Evolutionary conservation across 2,888 invertebrate species (phyloP), one percentile per base, ranked within the genome.

Genomic region (Heliconius cydno): DNA sequence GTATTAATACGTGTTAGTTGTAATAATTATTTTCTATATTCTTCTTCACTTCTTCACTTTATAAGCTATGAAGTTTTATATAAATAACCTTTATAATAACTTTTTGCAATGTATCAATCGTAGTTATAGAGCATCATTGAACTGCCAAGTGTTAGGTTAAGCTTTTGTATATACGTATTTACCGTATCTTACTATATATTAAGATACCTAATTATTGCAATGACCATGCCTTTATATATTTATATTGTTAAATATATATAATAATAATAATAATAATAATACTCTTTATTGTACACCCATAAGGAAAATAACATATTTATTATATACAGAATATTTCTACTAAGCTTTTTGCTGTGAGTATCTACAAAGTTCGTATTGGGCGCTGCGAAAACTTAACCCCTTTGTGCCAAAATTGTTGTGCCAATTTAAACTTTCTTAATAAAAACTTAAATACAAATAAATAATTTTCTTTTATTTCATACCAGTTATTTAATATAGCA

Each of bases 351-450:
- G 70, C 41, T 41, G 15, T 70, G 6, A 41, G 13, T 68, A 9
- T 46, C 41, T 70, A 46, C 25, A 41, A 25, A 3, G 15, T 25
- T 41, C 15, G 25, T 70, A 46, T 46, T 9, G 25, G 6, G 7
- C 10, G 68, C 68, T n/a, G 68, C n/a, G n/a, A 25, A 13, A n/a
- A 41, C n/a, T 57, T 57, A 34, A 57, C 15, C 28, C 30, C 0
- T 73, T 38, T 60, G 73, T 78, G 78, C 78, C 78, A 78, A 78
- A 72, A 60, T 73, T 9, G 30, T 57, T 66, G 66, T 57, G 28
- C 73, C 57, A 66, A 78, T 66, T 77, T 60, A 71, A 41, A 41
- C 13, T 63, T 78, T 73, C 15, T 41, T 78, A 66, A 78, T 78
- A 78, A 73, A 78, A 72, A 30, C 22, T 13, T 15, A 34, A 30